Evolutionary conservation across 2,113 vertebrate species (phyloP), one percentile per base, ranked within the genome.

Genomic region (Nothobranchius kuhntae): DNA sequence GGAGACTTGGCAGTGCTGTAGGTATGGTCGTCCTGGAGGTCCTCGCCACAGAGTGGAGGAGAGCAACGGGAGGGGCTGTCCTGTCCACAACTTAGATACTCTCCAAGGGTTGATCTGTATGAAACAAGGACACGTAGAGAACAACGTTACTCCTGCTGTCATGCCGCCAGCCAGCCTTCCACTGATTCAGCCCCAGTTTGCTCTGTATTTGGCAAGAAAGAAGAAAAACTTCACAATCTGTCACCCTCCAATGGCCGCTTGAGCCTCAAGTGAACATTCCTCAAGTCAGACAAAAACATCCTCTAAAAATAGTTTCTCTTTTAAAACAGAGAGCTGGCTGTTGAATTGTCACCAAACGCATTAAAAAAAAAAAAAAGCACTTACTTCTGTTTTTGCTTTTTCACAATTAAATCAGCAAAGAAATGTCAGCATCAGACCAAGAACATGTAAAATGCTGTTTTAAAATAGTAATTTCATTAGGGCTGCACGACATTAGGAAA

Each of bases 11-110:
- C 96, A 78, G 95, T 97, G 92, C 96, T 97, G 88, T 98, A 98
- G 68, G 95, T 98, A 93, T 97, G 96, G 75, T 99, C 97, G 75
- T 98, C 96, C 92, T 97, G 95, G 50, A 95, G 95, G 91, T 98
- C 96, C 44, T 96, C 95, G 2, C 94, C 90, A 3, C 95, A 94
- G 68, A 93, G 95, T 14, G 93, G 93, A 0, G 95, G 95, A 26
- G 95, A 96, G 90, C 93, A 96, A 8, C 95, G 87, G 2, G 94
- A 92, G 2, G 93, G 94, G 54, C 96, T 94, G 10, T 94, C 95
- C 83, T 95, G 95, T 14, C 93, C 95, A 84, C 94, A 91, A 87
- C 91, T 92, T 56, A 96, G 94, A 87, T 93, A 96, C 82, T 94
- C 91, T 64, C 93, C 90, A 73, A 92, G 85, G 73, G 88, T 90